Evolutionary conservation across 2,113 vertebrate genomes (phyloP).

Genomic region (Archocentrus centrarchus): DNA sequence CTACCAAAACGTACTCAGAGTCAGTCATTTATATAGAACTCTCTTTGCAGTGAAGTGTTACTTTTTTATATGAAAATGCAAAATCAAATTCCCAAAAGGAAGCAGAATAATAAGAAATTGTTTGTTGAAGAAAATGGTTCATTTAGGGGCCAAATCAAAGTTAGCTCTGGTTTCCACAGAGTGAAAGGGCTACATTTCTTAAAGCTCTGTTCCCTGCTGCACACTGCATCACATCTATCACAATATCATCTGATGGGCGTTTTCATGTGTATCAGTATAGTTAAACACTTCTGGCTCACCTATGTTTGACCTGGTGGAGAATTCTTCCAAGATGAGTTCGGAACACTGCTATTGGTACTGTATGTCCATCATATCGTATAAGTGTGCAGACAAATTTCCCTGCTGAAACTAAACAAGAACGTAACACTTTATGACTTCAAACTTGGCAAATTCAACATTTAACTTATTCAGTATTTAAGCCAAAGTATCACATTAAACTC

Average conservation of each 20-base stretch:
- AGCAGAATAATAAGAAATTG: slow-evolving; percentile 14
- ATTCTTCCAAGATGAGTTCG: not conserved
- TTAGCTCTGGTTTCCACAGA: not conserved
- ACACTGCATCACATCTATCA: not conserved
- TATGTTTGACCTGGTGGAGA: not conserved
- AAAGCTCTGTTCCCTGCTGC: not conserved
- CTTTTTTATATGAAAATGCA: not conserved
- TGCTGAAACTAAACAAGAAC: not conserved
- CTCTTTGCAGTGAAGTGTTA: slow-evolving; percentile 10
- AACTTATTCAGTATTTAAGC: not conserved
- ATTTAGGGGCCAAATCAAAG: not conserved
- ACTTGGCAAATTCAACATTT: not conserved
- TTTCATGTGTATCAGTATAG: not conserved
- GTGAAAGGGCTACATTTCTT: not conserved
- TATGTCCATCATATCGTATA: not conserved
- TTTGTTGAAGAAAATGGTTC: not conserved
- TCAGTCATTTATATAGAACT: not conserved
- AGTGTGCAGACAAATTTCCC: not conserved
- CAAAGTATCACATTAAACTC: not conserved
- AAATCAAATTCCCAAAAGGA: not conserved
- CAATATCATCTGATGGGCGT: not conserved
- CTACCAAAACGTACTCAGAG: not conserved
- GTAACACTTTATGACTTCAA: not conserved
- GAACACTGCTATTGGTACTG: not conserved
- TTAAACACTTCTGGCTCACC: not conserved